Percentiles rank a stretch among this genome's conserved stretches.
phyloP scores from a whole-genome alignment of 53 echinoderm and acorn worm genomes.

The Antedon mediterranea region DNA sequence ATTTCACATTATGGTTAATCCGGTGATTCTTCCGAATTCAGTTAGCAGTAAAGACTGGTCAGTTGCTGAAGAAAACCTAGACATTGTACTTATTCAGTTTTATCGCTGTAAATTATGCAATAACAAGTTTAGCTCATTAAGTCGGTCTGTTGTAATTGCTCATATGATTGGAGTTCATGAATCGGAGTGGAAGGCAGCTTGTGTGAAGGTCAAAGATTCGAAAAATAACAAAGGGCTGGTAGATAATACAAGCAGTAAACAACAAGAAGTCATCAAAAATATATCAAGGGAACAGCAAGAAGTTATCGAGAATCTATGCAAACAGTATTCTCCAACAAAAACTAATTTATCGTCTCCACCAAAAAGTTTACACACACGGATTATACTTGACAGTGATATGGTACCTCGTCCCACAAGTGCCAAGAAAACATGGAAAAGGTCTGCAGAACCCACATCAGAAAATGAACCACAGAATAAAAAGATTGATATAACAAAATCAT shows the following conservation, averaged over 20 bases:
- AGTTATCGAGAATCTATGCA: no score
- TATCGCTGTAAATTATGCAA: conserved; percentile 42
- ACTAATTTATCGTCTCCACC: no score
- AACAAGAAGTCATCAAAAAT: no score
- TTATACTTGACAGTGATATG: neutral
- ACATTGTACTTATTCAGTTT: conserved; percentile 36
- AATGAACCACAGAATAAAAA: neutral
- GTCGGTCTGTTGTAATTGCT: neutral
- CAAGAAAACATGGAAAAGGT: neutral
- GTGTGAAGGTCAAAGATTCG: neutral
- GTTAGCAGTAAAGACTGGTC: neutral
- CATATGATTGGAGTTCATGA: neutral
- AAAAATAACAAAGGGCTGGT: neutral
- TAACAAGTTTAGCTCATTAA: neutral
- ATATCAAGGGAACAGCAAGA: no score
- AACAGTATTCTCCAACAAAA: no score
- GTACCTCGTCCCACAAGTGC: neutral
- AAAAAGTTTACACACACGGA: neutral
- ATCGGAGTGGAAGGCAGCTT: neutral
- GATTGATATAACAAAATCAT: no score
- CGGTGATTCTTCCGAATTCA: neutral
- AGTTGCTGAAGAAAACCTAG: conserved; percentile 10
- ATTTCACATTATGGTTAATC: neutral
- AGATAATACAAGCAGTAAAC: no score
- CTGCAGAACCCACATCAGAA: neutral